Evolutionary conservation across 2,888 invertebrate genomes (phyloP).

Genomic region (Synanthedon myopaeformis): DNA sequence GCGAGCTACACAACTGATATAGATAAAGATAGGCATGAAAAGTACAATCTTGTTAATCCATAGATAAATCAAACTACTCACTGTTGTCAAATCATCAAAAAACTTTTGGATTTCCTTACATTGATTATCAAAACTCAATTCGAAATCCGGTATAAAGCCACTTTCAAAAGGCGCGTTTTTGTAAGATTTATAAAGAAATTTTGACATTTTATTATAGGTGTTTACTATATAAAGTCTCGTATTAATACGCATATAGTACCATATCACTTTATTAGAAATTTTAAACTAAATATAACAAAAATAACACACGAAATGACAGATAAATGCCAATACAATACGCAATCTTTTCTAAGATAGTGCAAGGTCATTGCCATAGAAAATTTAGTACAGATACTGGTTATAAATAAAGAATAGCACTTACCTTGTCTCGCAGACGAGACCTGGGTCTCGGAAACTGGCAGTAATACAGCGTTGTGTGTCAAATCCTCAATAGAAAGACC

Average conservation of each 20-base stretch:
- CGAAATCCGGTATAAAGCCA: conserved; percentile 42
- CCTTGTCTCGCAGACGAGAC: conserved; percentile 48
- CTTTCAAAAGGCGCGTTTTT: conserved; percentile 46
- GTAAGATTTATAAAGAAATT: conserved; percentile 53
- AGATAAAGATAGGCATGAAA: too few relatives aligned
- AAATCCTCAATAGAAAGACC: conserved; percentile 80
- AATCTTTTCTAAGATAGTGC: not conserved
- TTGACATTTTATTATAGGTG: conserved; percentile 22
- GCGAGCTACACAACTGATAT: too few relatives aligned
- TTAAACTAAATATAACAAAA: too few relatives aligned
- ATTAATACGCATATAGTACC: too few relatives aligned
- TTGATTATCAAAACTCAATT: conserved; percentile 25
- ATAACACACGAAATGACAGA: too few relatives aligned
- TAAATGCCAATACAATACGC: too few relatives aligned
- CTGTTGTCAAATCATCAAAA: conserved; percentile 24
- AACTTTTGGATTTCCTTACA: conserved; percentile 34
- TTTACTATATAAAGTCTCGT: too few relatives aligned
- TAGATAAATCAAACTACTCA: conserved; percentile 17
- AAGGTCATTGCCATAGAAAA: conserved; percentile 2
- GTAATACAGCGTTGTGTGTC: conserved; percentile 76
- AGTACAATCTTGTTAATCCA: too few relatives aligned
- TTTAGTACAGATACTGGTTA: conserved; percentile 3
- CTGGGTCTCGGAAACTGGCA: conserved; percentile 71
- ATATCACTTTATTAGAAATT: too few relatives aligned
- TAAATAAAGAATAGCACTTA: conserved; percentile 42